Conservation (phyloP, 2,797 vertebrate species). For the Phaenicophaeus curvirostris region DNA sequence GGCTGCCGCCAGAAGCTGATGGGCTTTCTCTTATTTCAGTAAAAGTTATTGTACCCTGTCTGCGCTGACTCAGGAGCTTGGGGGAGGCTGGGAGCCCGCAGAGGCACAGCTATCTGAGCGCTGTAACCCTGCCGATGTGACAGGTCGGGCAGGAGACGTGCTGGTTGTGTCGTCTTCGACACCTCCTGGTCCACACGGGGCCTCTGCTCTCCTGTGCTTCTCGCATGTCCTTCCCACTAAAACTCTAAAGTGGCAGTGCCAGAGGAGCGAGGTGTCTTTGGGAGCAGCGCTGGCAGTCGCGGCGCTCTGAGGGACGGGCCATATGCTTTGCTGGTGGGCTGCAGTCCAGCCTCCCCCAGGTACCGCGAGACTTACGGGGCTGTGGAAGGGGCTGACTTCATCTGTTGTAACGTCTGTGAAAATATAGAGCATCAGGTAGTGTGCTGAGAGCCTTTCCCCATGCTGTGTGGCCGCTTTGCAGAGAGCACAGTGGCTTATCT, state of each 20-base stretch:
- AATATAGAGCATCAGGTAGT: background rate
- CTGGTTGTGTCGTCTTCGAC: background rate
- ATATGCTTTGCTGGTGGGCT: background rate
- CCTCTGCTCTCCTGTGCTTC: background rate
- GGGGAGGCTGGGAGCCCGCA: background rate
- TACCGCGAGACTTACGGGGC: fast-evolving
- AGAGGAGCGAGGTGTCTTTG: background rate
- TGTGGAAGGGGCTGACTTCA: background rate
- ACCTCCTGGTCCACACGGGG: background rate
- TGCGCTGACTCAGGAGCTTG: background rate
- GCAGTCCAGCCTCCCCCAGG: background rate
- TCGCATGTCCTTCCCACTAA: background rate
- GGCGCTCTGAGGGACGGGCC: background rate
- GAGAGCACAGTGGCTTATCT: background rate
- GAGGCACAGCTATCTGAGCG: too few relatives aligned
- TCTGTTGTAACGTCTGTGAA: fast-evolving
- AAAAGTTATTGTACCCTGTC: background rate
- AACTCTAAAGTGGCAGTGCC: background rate
- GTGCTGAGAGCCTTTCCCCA: background rate
- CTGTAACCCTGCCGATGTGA: background rate
- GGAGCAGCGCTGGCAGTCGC: background rate
- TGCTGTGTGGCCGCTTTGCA: background rate
- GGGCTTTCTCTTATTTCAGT: background rate
- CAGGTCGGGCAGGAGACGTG: background rate
- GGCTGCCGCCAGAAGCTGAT: background rate